These are phyloP conservation scores for Nettapus auritus DNA, from an alignment of 2,113 vertebrate species.

Conservation along the genomic window DNA sequence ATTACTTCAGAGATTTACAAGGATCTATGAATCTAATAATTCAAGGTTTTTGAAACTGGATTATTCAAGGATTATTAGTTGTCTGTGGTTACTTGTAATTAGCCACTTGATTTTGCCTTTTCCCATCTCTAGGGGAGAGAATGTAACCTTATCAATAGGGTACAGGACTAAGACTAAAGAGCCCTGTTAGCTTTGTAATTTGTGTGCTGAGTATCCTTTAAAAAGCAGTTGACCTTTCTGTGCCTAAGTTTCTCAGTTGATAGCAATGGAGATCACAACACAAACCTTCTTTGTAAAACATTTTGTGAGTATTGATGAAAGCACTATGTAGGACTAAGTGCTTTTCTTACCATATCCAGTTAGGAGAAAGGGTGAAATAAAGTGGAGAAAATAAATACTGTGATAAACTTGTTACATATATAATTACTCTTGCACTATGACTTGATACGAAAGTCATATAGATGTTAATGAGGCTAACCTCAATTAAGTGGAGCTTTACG, in stretches of 20 bases:
- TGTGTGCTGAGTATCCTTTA: background rate
- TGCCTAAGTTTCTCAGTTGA: background rate
- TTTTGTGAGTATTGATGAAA: background rate
- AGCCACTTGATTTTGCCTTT: slow-evolving; percentile 16
- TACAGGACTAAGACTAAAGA: background rate
- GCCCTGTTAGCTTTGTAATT: background rate
- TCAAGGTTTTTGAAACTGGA: slow-evolving; percentile 10
- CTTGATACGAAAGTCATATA: background rate
- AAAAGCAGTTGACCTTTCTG: slow-evolving; percentile 18
- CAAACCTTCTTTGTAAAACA: slow-evolving; percentile 2
- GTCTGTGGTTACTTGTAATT: slow-evolving; percentile 42
- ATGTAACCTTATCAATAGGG: background rate
- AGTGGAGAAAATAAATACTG: background rate
- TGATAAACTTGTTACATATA: background rate
- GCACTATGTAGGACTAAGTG: background rate
- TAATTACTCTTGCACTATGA: background rate
- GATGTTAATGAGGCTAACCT: background rate
- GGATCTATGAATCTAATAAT: slow-evolving; percentile 62
- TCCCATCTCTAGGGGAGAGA: background rate
- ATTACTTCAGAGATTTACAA: slow-evolving; percentile 58
- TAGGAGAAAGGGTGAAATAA: background rate
- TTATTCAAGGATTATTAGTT: slow-evolving; percentile 52
- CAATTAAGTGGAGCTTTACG: background rate
- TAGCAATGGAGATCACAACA: background rate
- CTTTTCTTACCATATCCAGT: background rate